Evolutionary conservation across 2,797 vertebrate species (phyloP).

Genomic region (Melanotaenia parkinsoni): DNA sequence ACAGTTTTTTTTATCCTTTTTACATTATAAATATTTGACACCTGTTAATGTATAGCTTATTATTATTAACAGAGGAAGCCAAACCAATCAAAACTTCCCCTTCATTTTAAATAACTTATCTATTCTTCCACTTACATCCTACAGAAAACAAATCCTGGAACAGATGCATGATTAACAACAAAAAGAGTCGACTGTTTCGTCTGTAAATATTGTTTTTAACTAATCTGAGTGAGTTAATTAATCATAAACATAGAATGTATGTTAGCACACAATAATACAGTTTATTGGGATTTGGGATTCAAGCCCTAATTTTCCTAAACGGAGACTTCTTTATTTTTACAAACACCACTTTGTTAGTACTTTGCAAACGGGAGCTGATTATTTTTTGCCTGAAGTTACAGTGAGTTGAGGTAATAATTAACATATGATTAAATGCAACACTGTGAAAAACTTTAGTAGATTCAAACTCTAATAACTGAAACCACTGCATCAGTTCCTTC

Average conservation of each 20-base stretch:
- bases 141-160: background rate
- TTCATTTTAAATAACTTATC: background rate
- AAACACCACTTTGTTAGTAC: background rate
- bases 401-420: conserved; percentile 4
- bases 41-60: background rate
- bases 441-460: background rate
- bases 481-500: background rate
- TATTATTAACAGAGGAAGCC: background rate
- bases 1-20: background rate
- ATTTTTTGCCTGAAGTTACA: conserved; percentile 8
- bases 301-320: conserved; percentile 1
- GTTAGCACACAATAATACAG: conserved; percentile 9
- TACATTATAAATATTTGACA: background rate
- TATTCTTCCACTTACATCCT: background rate
- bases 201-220: background rate
- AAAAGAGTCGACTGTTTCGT: background rate
- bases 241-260: background rate
- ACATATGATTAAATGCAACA: conserved; percentile 14
- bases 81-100: background rate
- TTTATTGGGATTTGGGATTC: background rate
- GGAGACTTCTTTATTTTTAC: background rate
- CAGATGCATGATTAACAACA: background rate
- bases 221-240: no score
- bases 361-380: conserved; percentile 11
- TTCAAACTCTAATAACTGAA: background rate